phyloP scores from a whole-genome alignment of 2,888 invertebrate species.

The Polydrusus pterygomalis region DNA sequence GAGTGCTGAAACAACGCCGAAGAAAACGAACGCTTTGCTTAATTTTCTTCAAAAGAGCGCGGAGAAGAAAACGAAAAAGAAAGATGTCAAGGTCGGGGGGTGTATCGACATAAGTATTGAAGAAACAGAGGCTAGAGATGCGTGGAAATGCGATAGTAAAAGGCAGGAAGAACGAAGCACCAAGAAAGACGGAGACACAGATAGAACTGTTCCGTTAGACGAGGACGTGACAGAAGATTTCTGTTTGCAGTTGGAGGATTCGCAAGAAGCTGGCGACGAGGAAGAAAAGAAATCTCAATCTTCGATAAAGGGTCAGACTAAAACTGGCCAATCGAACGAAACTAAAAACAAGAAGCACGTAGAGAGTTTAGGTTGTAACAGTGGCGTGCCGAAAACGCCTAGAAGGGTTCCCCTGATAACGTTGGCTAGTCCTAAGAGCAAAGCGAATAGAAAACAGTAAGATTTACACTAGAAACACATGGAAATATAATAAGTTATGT shows the following conservation, averaged over 20 bases:
- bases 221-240: constrained; percentile 63
- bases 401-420: constrained; percentile 84
- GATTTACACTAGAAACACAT: background rate
- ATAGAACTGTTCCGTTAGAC: constrained; percentile 28
- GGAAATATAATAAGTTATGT: no score
- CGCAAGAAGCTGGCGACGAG: constrained; percentile 47
- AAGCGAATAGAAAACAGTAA: constrained; percentile 18
- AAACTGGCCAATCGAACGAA: constrained; percentile 56
- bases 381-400: constrained; percentile 62
- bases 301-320: constrained; percentile 56
- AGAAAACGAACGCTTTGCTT: constrained; percentile 53
- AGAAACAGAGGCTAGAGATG: constrained; percentile 62
- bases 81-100: constrained; percentile 21
- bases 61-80: constrained; percentile 23
- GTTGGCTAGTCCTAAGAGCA: constrained; percentile 84
- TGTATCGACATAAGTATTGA: constrained; percentile 54
- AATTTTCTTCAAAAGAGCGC: constrained; percentile 54
- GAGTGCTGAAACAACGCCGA: constrained; percentile 26
- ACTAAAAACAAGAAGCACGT: background rate
- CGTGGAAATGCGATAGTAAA: constrained; percentile 58
- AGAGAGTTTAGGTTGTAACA: constrained; percentile 70
- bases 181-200: constrained; percentile 1
- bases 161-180: constrained; percentile 32
- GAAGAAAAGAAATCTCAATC: background rate
- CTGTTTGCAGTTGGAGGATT: constrained; percentile 61